These are phyloP conservation scores for Xylota sylvarum DNA, from an alignment of 2,888 invertebrate genomes.

Conservation along the genomic window DNA sequence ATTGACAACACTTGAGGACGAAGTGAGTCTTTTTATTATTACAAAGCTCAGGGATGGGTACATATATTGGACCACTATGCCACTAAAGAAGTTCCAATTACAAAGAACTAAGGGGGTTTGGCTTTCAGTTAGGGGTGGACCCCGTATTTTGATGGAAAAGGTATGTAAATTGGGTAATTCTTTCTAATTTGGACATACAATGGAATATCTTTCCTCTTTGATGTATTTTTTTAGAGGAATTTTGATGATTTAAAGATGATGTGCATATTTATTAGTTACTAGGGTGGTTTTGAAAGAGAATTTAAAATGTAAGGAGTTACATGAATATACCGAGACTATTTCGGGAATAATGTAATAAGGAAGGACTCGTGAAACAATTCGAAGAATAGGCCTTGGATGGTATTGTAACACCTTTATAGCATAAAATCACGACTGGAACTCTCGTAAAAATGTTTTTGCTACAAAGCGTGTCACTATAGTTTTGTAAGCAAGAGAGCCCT, in stretches of 20 bases:
- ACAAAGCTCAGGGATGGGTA: conserved; percentile 4
- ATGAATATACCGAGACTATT: too few relatives aligned
- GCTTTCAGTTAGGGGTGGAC: conserved; percentile 41
- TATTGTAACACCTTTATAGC: too few relatives aligned
- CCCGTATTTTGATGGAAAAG: conserved; percentile 40
- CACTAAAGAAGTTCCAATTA: conserved; percentile 71
- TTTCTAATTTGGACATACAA: conserved; percentile 46
- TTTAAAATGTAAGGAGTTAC: too few relatives aligned
- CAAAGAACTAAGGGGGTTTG: conserved; percentile 25
- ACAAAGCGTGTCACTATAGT: too few relatives aligned
- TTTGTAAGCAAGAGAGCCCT: too few relatives aligned
- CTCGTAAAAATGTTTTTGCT: too few relatives aligned
- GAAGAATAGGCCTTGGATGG: too few relatives aligned
- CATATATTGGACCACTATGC: conserved; percentile 64
- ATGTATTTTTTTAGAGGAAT: conserved; percentile 23
- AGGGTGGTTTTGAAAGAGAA: too few relatives aligned
- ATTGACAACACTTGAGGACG: conserved; percentile 82
- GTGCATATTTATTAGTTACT: conserved; percentile 16
- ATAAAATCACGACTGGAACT: too few relatives aligned
- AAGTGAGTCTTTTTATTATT: conserved; percentile 14
- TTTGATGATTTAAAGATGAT: conserved; percentile 30
- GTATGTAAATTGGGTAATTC: conserved; percentile 67
- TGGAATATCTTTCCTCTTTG: conserved; percentile 28
- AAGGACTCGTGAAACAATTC: too few relatives aligned
- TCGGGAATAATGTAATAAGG: too few relatives aligned